phyloP scores from a whole-genome alignment of 2,797 vertebrate genomes.

The Poeciliopsis infans region DNA sequence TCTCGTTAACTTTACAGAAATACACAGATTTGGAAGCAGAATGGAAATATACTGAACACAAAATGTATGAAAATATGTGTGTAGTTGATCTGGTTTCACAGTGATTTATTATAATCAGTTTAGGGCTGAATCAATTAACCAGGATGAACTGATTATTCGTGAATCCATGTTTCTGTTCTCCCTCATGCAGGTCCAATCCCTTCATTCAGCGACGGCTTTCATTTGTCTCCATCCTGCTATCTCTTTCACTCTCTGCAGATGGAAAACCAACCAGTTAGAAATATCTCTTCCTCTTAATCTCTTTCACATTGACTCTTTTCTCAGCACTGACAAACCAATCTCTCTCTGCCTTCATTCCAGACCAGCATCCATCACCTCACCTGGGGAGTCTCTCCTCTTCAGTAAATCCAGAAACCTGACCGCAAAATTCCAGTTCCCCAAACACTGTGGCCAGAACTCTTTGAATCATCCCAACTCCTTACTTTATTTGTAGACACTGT shows the following conservation, averaged over 20 bases:
- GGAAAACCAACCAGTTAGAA: background rate
- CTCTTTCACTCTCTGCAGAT: background rate
- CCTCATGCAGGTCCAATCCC: background rate
- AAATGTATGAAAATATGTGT: background rate
- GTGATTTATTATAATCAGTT: background rate
- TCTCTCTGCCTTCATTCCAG: too few species aligned
- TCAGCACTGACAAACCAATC: too few species aligned
- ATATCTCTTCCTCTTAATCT: too few species aligned
- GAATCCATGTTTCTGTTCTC: background rate
- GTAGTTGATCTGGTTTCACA: background rate
- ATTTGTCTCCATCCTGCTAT: background rate
- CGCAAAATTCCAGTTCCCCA: too few species aligned
- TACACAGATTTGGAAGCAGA: background rate
- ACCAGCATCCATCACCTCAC: too few species aligned
- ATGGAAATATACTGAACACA: background rate
- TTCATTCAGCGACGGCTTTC: background rate
- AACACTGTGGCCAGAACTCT: too few species aligned
- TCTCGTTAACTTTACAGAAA: background rate
- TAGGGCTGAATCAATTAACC: background rate
- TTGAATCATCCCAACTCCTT: background rate
- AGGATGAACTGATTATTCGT: background rate
- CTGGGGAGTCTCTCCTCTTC: too few species aligned
- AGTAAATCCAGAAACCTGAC: too few species aligned
- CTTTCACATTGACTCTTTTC: too few species aligned
- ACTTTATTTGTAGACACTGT: background rate